phyloP scores from a whole-genome alignment of 2,888 invertebrate species.

The Tenthredo distinguenda region DNA sequence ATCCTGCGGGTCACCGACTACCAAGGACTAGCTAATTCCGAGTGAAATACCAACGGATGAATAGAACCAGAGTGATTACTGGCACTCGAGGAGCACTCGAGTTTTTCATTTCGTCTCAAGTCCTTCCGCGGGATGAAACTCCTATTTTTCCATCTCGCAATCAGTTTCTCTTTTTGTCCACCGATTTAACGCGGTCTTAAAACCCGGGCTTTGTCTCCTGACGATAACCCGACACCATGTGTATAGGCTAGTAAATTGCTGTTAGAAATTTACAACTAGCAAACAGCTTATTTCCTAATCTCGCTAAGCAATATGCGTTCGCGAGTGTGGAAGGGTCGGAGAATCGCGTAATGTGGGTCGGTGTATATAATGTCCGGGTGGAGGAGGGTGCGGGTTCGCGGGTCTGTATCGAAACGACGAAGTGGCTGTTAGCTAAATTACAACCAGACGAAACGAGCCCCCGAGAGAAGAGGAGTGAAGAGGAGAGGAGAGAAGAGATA shows the following conservation, averaged over 20 bases:
- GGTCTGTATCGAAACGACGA: constrained; percentile 24
- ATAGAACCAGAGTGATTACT: constrained; percentile 15
- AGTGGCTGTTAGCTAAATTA: constrained; percentile 53
- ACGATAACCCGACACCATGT: background rate
- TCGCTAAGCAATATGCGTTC: constrained; percentile 28
- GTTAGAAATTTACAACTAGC: constrained; percentile 23
- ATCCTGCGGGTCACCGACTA: constrained; percentile 21
- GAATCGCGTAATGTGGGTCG: background rate
- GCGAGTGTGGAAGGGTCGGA: background rate
- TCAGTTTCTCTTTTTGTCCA: background rate
- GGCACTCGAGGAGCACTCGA: constrained; percentile 3
- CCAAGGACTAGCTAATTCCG: constrained; percentile 41
- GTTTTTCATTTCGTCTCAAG: constrained; percentile 29
- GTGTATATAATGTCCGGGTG: background rate
- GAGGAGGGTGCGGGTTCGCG: background rate
- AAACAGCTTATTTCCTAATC: constrained; percentile 32
- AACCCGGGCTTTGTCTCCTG: background rate
- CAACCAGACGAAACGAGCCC: constrained; percentile 24
- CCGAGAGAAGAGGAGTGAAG: constrained; percentile 6
- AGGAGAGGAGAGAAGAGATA: constrained; percentile 22
- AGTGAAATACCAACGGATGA: constrained; percentile 14
- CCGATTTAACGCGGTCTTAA: background rate
- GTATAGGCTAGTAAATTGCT: background rate
- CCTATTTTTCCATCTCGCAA: no score
- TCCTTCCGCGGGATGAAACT: background rate